Conservation (phyloP, 2,113 vertebrate genomes). For the Cryptomyrus ogoouensis region DNA sequence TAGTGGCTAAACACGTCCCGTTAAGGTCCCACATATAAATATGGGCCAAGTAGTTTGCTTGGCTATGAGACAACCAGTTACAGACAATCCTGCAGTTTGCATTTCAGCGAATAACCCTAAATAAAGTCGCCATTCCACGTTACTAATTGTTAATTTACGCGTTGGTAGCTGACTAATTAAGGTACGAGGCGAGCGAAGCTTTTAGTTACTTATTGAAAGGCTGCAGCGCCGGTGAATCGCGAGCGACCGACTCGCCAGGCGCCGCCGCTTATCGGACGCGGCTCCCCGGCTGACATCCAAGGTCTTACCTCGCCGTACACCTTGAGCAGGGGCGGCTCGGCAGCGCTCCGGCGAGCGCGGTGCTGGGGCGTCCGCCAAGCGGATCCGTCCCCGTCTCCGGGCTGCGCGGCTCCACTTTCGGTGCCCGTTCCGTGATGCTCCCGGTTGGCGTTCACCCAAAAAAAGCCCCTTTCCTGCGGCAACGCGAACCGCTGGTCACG, state of each 20-base stretch:
- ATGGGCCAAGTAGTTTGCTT: background rate
- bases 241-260: background rate
- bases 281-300: background rate
- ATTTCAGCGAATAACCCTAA: background rate
- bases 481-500: conserved; percentile 43
- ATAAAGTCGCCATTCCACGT: background rate
- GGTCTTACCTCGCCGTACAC: conserved; percentile 65
- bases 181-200: background rate
- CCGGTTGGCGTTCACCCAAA: conserved; percentile 40
- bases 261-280: background rate
- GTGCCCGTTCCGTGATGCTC: conserved; percentile 42
- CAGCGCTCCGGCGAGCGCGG: conserved; percentile 51
- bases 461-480: conserved; percentile 57
- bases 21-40: background rate
- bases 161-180: background rate
- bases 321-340: conserved; percentile 51
- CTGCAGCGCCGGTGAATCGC: background rate
- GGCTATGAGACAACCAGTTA: background rate
- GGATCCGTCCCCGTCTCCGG: conserved; percentile 28
- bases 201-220: background rate
- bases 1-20: background rate
- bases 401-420: conserved; percentile 42
- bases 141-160: background rate
- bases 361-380: conserved; percentile 33
- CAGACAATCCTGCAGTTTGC: background rate